phyloP scores from a whole-genome alignment of 1,140 invertebrate species.

The Nasonia giraulti region DNA sequence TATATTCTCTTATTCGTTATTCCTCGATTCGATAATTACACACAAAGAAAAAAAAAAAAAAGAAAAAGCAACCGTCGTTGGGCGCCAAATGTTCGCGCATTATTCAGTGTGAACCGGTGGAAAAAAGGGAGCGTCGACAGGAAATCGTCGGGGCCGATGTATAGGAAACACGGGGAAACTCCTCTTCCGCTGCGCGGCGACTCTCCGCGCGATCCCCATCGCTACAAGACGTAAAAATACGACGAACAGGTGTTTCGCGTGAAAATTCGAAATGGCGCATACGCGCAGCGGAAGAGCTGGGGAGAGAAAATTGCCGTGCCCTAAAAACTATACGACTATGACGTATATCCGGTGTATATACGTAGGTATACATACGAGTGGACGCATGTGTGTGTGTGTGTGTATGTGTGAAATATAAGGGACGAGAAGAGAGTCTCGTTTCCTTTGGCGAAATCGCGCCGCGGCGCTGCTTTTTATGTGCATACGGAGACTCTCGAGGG shows the following conservation, averaged over 20 bases:
- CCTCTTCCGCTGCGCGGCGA: conserved; percentile 14
- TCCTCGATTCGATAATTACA: too few relatives aligned
- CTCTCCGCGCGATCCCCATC: background rate
- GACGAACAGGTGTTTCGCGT: background rate
- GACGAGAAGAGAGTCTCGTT: background rate
- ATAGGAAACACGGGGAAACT: conserved; percentile 26
- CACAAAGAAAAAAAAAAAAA: too few relatives aligned
- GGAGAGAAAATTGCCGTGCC: conserved; percentile 2
- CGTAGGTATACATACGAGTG: too few relatives aligned
- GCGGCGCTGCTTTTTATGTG: background rate
- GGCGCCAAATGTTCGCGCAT: conserved; percentile 4
- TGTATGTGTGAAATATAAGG: too few relatives aligned
- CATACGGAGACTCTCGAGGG: background rate
- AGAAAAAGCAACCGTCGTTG: background rate
- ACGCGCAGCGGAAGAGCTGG: background rate
- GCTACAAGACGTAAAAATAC: background rate
- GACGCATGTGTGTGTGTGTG: too few relatives aligned
- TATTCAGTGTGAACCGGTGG: background rate
- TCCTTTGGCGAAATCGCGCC: conserved; percentile 20
- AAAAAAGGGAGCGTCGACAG: background rate
- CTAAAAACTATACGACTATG: background rate
- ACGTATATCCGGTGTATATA: background rate
- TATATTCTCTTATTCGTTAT: too few relatives aligned
- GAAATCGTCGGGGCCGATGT: background rate
- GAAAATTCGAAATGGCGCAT: conserved; percentile 19